Percentiles rank a stretch among this genome's conserved stretches.
Evolutionary conservation across 1,140 invertebrate genomes (phyloP).

Genomic region (Drosophila lowei): DNA sequence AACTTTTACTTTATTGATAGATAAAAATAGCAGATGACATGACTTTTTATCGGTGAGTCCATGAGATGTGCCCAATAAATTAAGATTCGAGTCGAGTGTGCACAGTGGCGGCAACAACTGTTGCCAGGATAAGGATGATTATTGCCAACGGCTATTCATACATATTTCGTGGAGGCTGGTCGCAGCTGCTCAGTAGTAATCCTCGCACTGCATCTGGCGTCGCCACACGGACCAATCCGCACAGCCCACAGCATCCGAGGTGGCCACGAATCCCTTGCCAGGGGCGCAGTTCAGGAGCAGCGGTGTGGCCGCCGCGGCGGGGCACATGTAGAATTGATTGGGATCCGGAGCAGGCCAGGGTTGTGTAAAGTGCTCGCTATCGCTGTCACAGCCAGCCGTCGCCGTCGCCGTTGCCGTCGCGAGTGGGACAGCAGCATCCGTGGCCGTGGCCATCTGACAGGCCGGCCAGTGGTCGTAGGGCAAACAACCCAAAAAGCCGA

Average conservation of each 20-base stretch:
- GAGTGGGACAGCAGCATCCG: neutral
- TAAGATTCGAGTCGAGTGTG: constrained; percentile 28
- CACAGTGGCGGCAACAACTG: neutral
- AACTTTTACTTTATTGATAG: constrained; percentile 36
- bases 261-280: constrained; percentile 68
- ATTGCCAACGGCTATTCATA: constrained; percentile 19
- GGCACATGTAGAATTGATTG: constrained; percentile 74
- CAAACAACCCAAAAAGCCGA: constrained; percentile 69
- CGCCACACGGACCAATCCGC: constrained; percentile 73
- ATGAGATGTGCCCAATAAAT: constrained; percentile 27
- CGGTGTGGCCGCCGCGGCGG: constrained; percentile 49
- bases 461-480: constrained; percentile 73
- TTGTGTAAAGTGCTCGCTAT: constrained; percentile 20
- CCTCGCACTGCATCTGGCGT: constrained; percentile 66
- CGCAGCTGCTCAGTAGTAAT: constrained; percentile 57
- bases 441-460: constrained; percentile 44
- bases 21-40: constrained; percentile 7
- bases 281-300: constrained; percentile 56
- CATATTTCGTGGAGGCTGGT: constrained; percentile 21
- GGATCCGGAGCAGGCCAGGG: constrained; percentile 69
- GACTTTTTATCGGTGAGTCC: constrained; percentile 3
- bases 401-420: too few species aligned
- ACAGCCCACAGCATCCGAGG: constrained; percentile 59
- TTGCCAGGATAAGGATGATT: constrained; percentile 17
- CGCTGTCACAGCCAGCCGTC: constrained; percentile 40